Base-by-base conservation (phyloP, 2,797 vertebrate genomes). In the Siniperca scherzeri region DNA sequence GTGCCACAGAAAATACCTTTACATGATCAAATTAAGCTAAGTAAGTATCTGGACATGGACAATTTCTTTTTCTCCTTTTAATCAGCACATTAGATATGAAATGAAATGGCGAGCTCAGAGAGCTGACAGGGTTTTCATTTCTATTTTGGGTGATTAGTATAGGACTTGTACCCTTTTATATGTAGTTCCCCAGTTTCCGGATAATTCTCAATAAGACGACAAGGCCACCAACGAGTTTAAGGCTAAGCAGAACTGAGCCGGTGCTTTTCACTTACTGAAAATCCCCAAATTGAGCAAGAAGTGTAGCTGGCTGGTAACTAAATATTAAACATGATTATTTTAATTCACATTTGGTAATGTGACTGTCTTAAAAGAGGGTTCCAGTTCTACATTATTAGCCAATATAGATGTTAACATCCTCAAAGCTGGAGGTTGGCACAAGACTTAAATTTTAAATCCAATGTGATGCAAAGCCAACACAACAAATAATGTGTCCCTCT, bases 91-190 rank as follows among this genome's bases (percentile, higher is more conserved):
- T 17, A 5, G 10, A 27, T 4, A 66, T 50, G 1, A 25, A 62
- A 33, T 33, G 1, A 56, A 65, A 30, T 10, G 0, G 3, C 14
- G 36, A 55, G 1, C 38, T 53, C 21, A 48, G 53, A 21, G 56
- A 0, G 0, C 17, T 4, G 7, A 67, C 5, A 14, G 1, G 2
- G 3, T n/a, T 71, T 64, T 69, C 0, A 22, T 0, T 1, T 70
- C 5, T 11, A 5, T 38, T 59, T 13, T 38, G n/a, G 3, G 25
- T 68, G 11, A 71, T 38, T 7, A 40, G 21, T 65, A 8, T 27
- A 66, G 14, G 16, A 70, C 38, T 42, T 42, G 14, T 30, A 22
- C 16, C 38, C 42, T 59, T 48, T 56, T 27, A 12, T 38, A 44
- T 11, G 7, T 21, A 21, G 8, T 44, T 36, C 13, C 30, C 19